Evolutionary conservation across 2,888 invertebrate species (phyloP).

Genomic region (Gryllus longicercus): DNA sequence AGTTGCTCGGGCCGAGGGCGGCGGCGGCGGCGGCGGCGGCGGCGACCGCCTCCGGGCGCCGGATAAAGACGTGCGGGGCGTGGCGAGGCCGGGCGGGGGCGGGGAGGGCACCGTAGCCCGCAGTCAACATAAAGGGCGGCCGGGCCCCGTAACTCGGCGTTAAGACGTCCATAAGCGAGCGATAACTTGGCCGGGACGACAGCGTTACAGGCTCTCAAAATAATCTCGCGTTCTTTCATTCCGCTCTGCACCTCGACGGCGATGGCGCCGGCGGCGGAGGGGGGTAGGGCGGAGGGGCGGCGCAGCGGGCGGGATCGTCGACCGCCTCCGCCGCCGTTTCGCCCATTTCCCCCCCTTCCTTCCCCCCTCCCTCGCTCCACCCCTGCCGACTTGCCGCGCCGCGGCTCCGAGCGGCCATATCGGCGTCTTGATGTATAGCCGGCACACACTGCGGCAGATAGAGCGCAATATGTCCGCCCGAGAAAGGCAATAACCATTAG

Average conservation of each 20-base stretch:
- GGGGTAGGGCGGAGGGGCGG: conserved; percentile 35
- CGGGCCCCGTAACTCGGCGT: background rate
- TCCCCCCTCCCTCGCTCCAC: background rate
- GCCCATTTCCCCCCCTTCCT: conserved; percentile 28
- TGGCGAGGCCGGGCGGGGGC: background rate
- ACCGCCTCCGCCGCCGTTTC: conserved; percentile 18
- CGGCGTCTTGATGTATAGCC: conserved; percentile 52
- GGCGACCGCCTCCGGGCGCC: background rate
- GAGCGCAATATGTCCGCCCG: conserved; percentile 58
- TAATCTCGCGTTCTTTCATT: conserved; percentile 27
- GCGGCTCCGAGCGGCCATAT: background rate
- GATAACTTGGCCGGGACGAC: conserved; percentile 11
- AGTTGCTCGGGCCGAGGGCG: background rate
- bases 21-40: background rate
- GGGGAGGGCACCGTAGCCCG: background rate
- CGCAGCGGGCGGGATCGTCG: conserved; percentile 11
- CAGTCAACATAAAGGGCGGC: background rate
- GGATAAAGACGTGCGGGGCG: background rate
- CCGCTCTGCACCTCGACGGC: conserved; percentile 35
- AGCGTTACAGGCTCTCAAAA: conserved; percentile 26
- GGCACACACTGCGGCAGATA: conserved; percentile 59
- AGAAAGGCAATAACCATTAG: conserved; percentile 62
- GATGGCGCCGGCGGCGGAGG: conserved; percentile 37
- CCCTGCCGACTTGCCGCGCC: background rate
- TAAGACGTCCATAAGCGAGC: background rate